Evolutionary conservation across 2,888 invertebrate genomes (phyloP), one percentile per base, ranked within the genome.

Genomic region (Dicycla oo): DNA sequence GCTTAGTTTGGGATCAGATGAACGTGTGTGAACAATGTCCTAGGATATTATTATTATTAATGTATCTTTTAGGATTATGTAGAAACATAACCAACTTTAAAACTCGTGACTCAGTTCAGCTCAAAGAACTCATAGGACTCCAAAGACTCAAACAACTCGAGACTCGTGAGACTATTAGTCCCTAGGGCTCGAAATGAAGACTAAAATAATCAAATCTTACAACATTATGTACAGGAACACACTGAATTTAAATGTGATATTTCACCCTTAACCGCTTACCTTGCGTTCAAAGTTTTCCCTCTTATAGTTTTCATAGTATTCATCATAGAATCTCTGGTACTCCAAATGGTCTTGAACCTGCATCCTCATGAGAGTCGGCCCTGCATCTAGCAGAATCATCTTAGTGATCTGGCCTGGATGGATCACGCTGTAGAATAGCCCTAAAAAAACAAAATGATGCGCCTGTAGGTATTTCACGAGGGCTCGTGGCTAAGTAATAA

Each of bases 351-450:
- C 53, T 18, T 30, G 5, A 3, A 30, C 51, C 18, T 62, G 62
- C 62, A 62, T 30, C 18, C 30, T 51, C 30, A 62, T 51, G 15
- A 62, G 18, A 18, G 53, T 62, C 2, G 30, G 62, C 0, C 62
- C 62, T 6, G 62, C 62, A 51, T 62, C 62, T 18, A 62, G 30
- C 30, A 62, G 11, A 53, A 62, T 62, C 62, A 62, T 62, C n/a
- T 18, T 51, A 3, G 30, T 30, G 62, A 62, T 53, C 18, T 30
- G n/a, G 15, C 62, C 62, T 11, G 62, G 62, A n/a, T 62, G 30
- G 30, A 62, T 4, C 3, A 53, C 53, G 30, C 0, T 62, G n/a
- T 62, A 62, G 15, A 62, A 62, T 2, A 62, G 30, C 1, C 62
- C 62, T 62, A 0, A 10, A 61, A 61, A 10, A 20, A n/a, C 10